phyloP scores from a whole-genome alignment of 2,888 invertebrate species.

The Corbicula japonica region DNA sequence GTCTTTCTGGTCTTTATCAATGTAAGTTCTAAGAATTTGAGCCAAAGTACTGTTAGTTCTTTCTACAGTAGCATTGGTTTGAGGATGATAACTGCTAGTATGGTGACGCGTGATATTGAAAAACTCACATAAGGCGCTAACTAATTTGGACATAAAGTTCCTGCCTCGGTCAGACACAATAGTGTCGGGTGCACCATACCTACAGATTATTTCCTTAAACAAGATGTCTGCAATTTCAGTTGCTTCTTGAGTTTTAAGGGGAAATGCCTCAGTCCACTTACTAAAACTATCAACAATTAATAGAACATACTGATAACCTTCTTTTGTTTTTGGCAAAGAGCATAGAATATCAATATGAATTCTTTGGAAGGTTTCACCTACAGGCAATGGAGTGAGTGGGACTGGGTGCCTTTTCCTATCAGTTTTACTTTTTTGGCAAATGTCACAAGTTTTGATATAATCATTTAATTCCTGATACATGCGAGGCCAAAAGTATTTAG shows the following conservation, averaged over 20 bases:
- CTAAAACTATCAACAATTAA: conserved; percentile 58
- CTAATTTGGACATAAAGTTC: no score
- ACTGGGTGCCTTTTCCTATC: conserved; percentile 6
- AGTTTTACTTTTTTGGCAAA: conserved; percentile 51
- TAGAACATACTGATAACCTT: no score
- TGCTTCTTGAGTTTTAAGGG: conserved; percentile 56
- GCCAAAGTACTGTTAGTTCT: conserved; percentile 43
- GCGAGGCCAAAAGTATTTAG: conserved; percentile 47
- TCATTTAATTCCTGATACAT: conserved; percentile 54
- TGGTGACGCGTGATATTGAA: conserved; percentile 51
- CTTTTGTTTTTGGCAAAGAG: no score
- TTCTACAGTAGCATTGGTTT: conserved; percentile 58
- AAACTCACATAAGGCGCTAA: conserved; percentile 57
- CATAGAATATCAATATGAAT: conserved; percentile 58
- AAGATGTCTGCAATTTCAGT: conserved; percentile 52
- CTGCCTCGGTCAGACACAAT: no score
- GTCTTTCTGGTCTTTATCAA: conserved; percentile 41
- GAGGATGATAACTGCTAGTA: conserved; percentile 62
- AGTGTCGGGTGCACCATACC: no score
- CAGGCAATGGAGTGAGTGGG: conserved; percentile 50
- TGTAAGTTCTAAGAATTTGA: conserved; percentile 46
- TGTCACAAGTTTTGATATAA: conserved; percentile 50
- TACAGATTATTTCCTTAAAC: conserved; percentile 58
- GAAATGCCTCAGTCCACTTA: conserved; percentile 59
- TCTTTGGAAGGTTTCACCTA: conserved; percentile 33